Conservation (phyloP, 2,113 vertebrate species). For the Furnarius figulus region DNA sequence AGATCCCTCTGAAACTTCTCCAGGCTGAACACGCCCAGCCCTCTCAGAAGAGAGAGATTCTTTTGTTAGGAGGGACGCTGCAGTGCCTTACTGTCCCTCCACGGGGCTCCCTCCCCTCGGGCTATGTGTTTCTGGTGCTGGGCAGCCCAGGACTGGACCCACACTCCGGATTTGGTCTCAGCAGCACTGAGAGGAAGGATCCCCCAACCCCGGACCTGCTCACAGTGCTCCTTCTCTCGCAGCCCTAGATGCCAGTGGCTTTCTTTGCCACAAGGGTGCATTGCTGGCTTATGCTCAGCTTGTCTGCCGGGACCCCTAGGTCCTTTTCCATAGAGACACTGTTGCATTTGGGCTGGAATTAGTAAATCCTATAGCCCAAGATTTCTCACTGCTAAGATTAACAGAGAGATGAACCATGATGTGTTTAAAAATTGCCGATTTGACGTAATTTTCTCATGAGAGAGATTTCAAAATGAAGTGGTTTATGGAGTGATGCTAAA, state of each 20-base stretch:
- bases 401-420: background rate
- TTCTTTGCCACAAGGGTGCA: background rate
- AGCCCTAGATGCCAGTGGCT: background rate
- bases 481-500: background rate
- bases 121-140: background rate
- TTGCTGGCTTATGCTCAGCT: background rate
- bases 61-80: background rate
- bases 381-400: background rate
- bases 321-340: background rate
- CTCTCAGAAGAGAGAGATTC: background rate
- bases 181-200: background rate
- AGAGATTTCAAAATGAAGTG: background rate
- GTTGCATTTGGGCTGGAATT: background rate
- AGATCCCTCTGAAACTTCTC: background rate
- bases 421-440: background rate
- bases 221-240: background rate
- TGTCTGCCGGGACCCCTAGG: fast-evolving
- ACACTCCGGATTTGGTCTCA: fast-evolving
- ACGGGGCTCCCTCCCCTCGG: fast-evolving
- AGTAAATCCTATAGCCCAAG: background rate
- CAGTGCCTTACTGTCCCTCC: background rate
- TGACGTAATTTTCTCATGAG: background rate
- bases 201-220: background rate
- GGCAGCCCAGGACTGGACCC: background rate
- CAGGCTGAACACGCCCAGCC: background rate